phyloP scores from a whole-genome alignment of 2,113 vertebrate genomes.

The Geococcyx californianus region DNA sequence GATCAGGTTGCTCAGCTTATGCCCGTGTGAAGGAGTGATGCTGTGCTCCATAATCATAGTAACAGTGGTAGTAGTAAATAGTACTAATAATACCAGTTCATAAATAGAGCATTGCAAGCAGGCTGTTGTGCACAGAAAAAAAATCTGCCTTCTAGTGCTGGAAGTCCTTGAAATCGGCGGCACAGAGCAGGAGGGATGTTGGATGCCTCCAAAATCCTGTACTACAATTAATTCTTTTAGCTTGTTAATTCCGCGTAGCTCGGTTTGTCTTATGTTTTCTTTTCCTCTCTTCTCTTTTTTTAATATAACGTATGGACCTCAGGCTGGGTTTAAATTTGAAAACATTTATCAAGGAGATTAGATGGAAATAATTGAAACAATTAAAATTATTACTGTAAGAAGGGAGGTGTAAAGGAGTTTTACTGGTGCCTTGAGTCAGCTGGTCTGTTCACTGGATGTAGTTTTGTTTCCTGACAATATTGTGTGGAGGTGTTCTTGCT shows the following conservation, averaged over 20 bases:
- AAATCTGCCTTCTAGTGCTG: not conserved
- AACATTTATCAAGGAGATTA: constrained; percentile 62
- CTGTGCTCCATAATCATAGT: not conserved
- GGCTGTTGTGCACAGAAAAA: not conserved
- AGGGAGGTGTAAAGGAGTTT: constrained; percentile 10
- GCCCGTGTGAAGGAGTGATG: not conserved
- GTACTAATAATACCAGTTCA: not conserved
- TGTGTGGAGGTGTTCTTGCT: constrained; percentile 10
- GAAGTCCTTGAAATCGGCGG: constrained; percentile 4
- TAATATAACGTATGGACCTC: not conserved
- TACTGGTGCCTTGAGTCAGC: constrained; percentile 18
- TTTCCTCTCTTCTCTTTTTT: not conserved
- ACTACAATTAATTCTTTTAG: constrained; percentile 15
- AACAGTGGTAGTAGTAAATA: not conserved
- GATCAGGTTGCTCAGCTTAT: not conserved
- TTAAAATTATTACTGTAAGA: constrained; percentile 26
- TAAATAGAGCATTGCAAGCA: not conserved
- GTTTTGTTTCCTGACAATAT: constrained; percentile 13
- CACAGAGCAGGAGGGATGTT: not conserved
- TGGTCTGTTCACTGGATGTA: not conserved
- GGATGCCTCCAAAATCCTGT: constrained; percentile 3
- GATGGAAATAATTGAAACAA: constrained; percentile 59
- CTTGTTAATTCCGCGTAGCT: not conserved
- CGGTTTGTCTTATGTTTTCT: not conserved
- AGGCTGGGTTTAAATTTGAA: constrained; percentile 41